A percentile compares a stretch with the other conserved stretches of the same genome.
Conservation (phyloP, 2,888 invertebrate species). For the Noctuana brunneofusca region DNA sequence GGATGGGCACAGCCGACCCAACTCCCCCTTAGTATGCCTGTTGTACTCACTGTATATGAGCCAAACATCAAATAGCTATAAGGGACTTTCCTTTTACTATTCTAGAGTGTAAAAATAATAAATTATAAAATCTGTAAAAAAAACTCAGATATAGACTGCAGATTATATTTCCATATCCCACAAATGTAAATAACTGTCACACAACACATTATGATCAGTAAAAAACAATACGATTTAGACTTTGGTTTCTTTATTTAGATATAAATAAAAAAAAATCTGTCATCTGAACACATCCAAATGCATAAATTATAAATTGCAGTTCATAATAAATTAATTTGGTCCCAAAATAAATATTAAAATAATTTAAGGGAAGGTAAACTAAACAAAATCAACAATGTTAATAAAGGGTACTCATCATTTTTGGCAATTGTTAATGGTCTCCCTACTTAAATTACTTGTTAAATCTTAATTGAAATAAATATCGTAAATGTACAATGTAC, state of each 20-base stretch:
- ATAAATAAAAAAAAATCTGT: constrained; percentile 75
- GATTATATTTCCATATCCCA: constrained; percentile 68
- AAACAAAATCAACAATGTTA: constrained; percentile 73
- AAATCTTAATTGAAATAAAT: constrained; percentile 77
- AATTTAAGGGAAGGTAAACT: constrained; percentile 71
- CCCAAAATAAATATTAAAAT: constrained; percentile 81
- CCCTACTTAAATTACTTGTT: constrained; percentile 70
- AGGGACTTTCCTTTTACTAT: too few species aligned
- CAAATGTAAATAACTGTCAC: constrained; percentile 64
- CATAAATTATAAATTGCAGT: constrained; percentile 69
- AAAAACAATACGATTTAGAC: constrained; percentile 77
- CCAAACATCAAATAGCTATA: too few species aligned
- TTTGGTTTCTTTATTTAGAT: constrained; percentile 82
- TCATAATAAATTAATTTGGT: constrained; percentile 82
- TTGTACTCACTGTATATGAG: too few species aligned
- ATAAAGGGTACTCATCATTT: constrained; percentile 79
- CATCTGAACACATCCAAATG: constrained; percentile 77
- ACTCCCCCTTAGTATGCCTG: too few species aligned
- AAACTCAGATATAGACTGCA: constrained; percentile 61
- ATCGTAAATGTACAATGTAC: constrained; percentile 67
- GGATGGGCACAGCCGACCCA: too few species aligned
- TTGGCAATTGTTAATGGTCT: constrained; percentile 79
- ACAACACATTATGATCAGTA: constrained; percentile 58
- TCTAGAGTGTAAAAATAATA: too few species aligned
- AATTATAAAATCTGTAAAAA: constrained; percentile 38